Conservation (phyloP, 2,888 invertebrate genomes). For the Pedicia rivosa region DNA sequence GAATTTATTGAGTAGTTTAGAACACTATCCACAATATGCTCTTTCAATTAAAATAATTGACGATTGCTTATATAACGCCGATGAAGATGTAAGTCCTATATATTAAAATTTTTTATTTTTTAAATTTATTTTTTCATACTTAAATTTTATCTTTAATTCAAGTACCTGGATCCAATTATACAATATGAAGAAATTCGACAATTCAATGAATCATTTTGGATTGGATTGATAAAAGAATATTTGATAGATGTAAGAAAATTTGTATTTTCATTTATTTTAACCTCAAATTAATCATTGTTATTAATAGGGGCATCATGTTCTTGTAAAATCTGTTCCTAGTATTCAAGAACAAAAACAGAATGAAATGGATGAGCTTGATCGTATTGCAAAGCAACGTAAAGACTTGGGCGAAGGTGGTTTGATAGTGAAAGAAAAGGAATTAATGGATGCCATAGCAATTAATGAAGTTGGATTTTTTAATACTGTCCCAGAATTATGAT, state of each 20-base stretch:
- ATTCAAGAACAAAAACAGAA: slow-evolving; percentile 45
- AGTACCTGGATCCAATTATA: slow-evolving; percentile 47
- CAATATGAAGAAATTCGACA: slow-evolving; percentile 40
- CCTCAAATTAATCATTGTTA: too few species aligned
- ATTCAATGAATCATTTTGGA: slow-evolving; percentile 44
- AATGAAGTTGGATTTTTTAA: slow-evolving; percentile 44
- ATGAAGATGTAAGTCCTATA: slow-evolving; percentile 59
- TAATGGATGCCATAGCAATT: slow-evolving; percentile 52
- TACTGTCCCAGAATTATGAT: too few species aligned
- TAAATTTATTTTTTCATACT: too few species aligned
- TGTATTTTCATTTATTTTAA: too few species aligned
- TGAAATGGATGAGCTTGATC: slow-evolving; percentile 52
- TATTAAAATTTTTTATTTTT: too few species aligned
- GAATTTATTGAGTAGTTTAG: slow-evolving; percentile 53
- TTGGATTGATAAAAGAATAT: slow-evolving; percentile 47
- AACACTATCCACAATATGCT: slow-evolving; percentile 58
- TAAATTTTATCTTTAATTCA: slow-evolving; percentile 51
- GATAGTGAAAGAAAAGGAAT: slow-evolving; percentile 37
- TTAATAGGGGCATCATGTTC: slow-evolving; percentile 10
- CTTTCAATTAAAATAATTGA: slow-evolving; percentile 64
- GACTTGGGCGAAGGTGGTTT: slow-evolving; percentile 53
- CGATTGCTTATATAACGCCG: slow-evolving; percentile 60
- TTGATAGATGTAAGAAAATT: slow-evolving; percentile 13
- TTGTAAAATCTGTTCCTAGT: slow-evolving; percentile 38
- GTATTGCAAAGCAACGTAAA: slow-evolving; percentile 49